These are phyloP conservation scores for Athripsodes cinereus DNA, from an alignment of 2,888 invertebrate genomes.

Conservation along the genomic window DNA sequence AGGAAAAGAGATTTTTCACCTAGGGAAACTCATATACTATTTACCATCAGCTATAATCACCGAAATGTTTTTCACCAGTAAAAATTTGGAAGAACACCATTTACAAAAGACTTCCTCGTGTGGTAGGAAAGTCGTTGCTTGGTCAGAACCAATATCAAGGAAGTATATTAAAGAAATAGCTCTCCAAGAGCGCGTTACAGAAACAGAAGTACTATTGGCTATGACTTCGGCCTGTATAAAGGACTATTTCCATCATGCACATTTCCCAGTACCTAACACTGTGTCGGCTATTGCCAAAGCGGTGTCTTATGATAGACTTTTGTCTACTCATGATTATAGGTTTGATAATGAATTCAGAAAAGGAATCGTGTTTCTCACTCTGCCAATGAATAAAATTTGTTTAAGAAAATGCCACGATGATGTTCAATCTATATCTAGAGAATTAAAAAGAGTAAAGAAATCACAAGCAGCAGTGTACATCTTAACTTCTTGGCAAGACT, in stretches of 20 bases:
- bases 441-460: constrained; percentile 34
- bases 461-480: constrained; percentile 34
- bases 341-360: constrained; percentile 44
- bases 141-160: constrained; percentile 60
- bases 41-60: constrained; percentile 50
- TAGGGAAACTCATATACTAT: constrained; percentile 38
- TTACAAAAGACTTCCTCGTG: constrained; percentile 61
- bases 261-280: constrained; percentile 48
- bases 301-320: constrained; percentile 52
- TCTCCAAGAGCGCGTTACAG: constrained; percentile 53
- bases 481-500: constrained; percentile 41
- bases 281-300: constrained; percentile 60
- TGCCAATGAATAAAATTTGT: constrained; percentile 46
- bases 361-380: constrained; percentile 60
- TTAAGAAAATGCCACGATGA: constrained; percentile 35
- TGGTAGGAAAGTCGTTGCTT: constrained; percentile 65
- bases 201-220: constrained; percentile 58
- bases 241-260: constrained; percentile 54
- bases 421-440: constrained; percentile 9
- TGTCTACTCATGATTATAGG: constrained; percentile 44
- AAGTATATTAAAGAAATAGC: constrained; percentile 53
- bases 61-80: constrained; percentile 53
- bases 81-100: constrained; percentile 46
- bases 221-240: constrained; percentile 59
- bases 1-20: constrained; percentile 38